Evolutionary conservation across 2,888 invertebrate genomes (phyloP), one percentile per base, ranked within the genome.

Genomic region (Pseudococcus jackbeardsleyi): DNA sequence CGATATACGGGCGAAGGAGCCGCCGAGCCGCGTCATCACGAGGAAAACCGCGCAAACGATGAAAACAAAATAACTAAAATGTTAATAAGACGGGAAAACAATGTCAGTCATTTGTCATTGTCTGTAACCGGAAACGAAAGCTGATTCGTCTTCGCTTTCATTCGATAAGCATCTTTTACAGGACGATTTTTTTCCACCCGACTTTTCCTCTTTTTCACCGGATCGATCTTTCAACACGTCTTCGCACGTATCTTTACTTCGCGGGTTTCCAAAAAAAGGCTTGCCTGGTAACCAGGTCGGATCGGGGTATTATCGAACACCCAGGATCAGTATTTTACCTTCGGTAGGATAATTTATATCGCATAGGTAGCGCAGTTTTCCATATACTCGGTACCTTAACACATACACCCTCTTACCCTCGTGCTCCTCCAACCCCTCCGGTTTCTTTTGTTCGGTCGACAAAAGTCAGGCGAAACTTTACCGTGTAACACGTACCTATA

Each of bases 41-140:
- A 46, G 86, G 86, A 86, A 86, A 86, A 86, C 86, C 68, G 86
- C 68, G 42, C 22, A 1, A 33, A n/a, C 86, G 86, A 68, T 86
- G 86, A 86, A 86, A 86, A 64, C 68, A 86, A 86, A 86, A 86
- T 86, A 86, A 46, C 86, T 86, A 86, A 68, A 86, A 86, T 86
- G 86, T 86, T 86, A 86, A 86, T 86, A 86, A 86, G 86, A 86
- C 86, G 64, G 72, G 68, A 86, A 86, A 79, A 86, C 86, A 86
- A 86, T 86, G 86, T 86, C 86, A 86, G 86, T 86, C 86, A 86
- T 86, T 86, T 86, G 86, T 86, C 86, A 86, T 64, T 86, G 68
- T 86, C 86, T 68, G 86, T 68, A 86, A 68, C 86, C 68, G 86
- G 86, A 86, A 64, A 86, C 86, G 86, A 42, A 68, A 33, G 86